Evolutionary conservation across 2,113 vertebrate species (phyloP).

Genomic region (Atlantisia rogersi): DNA sequence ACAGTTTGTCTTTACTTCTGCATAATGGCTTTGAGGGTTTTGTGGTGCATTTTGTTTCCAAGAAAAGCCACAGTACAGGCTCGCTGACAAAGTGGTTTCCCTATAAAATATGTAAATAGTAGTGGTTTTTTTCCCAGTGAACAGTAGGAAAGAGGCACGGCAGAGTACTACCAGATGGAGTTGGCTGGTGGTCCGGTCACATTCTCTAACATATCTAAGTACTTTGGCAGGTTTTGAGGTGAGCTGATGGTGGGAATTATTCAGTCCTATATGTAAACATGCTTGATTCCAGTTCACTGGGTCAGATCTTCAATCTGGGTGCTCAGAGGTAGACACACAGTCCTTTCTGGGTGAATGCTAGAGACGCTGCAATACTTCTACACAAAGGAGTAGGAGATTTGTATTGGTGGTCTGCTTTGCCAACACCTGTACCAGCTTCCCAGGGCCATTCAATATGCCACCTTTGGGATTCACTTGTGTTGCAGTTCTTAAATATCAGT

Average conservation of each 20-base stretch:
- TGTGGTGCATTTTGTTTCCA: background rate
- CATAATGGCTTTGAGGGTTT: background rate
- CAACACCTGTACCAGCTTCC: background rate
- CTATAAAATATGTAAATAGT: background rate
- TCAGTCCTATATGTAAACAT: background rate
- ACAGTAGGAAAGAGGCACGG: background rate
- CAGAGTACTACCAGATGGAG: background rate
- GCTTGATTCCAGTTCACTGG: background rate
- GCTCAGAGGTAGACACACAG: background rate
- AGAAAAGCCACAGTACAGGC: background rate
- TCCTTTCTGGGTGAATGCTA: fast-evolving
- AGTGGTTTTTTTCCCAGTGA: background rate
- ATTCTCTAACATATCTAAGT: background rate
- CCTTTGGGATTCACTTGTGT: background rate
- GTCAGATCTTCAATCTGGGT: background rate
- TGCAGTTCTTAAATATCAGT: background rate
- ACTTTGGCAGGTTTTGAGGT: background rate
- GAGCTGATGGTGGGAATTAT: background rate
- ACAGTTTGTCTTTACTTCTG: background rate
- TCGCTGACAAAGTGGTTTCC: background rate
- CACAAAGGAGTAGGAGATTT: background rate
- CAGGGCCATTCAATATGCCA: background rate
- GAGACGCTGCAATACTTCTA: background rate
- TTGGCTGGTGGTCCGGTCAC: background rate
- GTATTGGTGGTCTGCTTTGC: background rate